Conservation (phyloP, 2,113 vertebrate species). For the Brachyhypopomus gauderio region DNA sequence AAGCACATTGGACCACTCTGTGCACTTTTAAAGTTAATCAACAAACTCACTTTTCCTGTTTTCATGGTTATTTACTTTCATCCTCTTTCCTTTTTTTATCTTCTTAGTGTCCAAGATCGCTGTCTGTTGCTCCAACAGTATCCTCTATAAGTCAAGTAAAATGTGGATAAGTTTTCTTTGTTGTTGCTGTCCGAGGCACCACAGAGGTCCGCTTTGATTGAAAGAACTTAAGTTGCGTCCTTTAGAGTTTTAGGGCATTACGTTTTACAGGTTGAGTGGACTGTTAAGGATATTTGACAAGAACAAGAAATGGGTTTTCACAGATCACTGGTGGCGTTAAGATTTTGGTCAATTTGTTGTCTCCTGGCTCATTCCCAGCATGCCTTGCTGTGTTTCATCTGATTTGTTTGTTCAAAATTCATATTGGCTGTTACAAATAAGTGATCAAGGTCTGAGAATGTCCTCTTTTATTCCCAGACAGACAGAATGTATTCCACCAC, state of each 20-base stretch:
- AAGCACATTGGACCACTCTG: slow-evolving; percentile 23
- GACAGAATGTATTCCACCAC: neutral
- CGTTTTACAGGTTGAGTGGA: neutral
- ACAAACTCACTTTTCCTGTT: slow-evolving; percentile 33
- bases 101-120: neutral
- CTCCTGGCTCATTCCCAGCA: neutral
- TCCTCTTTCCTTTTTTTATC: neutral
- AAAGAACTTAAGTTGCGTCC: neutral
- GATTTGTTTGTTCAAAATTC: slow-evolving; percentile 17
- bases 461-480: neutral
- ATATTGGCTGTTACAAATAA: neutral
- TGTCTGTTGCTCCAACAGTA: neutral
- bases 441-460: neutral
- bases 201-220: neutral
- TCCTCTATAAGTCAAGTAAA: neutral
- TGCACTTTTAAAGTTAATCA: slow-evolving; percentile 10
- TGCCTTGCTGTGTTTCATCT: neutral
- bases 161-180: neutral
- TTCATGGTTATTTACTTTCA: neutral
- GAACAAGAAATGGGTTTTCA: neutral
- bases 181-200: neutral
- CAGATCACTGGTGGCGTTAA: neutral
- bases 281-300: slow-evolving; percentile 19
- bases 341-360: neutral
- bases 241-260: neutral